Percentiles rank a stretch among this genome's conserved stretches.
These are phyloP conservation scores for Australoheros facetus DNA, from an alignment of 2,797 vertebrate genomes.

Conservation along the genomic window DNA sequence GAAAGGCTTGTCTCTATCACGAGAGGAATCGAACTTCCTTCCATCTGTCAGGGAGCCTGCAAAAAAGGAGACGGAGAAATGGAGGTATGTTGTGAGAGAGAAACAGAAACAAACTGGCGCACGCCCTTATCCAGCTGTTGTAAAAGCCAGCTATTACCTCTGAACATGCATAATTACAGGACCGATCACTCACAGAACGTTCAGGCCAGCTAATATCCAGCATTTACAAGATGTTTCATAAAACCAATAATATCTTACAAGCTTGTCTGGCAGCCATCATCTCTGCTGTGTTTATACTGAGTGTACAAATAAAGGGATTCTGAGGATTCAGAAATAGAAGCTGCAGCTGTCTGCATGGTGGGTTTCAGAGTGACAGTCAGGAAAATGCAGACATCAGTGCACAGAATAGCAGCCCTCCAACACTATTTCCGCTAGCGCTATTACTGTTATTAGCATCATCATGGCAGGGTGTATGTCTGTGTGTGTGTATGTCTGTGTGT, in stretches of 20 bases:
- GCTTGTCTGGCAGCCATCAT: slow-evolving; percentile 31
- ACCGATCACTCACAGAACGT: neutral
- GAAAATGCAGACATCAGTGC: slow-evolving; percentile 40
- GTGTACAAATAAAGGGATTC: slow-evolving; percentile 57
- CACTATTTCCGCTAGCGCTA: slow-evolving; percentile 33
- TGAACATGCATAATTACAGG: neutral
- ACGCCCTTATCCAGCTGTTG: neutral
- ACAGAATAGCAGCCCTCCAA: slow-evolving; percentile 34
- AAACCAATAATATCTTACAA: slow-evolving; percentile 20
- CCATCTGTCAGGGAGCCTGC: slow-evolving; percentile 90
- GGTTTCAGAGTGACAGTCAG: slow-evolving; percentile 41
- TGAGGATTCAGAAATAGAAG: slow-evolving; percentile 63
- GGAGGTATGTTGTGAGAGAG: neutral
- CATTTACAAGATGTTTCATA: neutral
- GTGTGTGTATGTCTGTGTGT: neutral
- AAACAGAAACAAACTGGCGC: neutral
- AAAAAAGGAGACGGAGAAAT: neutral
- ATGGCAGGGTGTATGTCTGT: slow-evolving; percentile 1
- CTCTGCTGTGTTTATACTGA: slow-evolving; percentile 26
- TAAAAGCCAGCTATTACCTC: neutral
- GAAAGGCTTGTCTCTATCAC: slow-evolving; percentile 92
- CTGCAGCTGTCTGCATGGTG: slow-evolving; percentile 62
- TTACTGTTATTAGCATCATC: slow-evolving; percentile 54
- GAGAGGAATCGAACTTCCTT: slow-evolving; percentile 92
- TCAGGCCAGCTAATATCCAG: neutral